Base-by-base conservation (phyloP, 1,140 invertebrate genomes). In the Nomia melanderi region DNA sequence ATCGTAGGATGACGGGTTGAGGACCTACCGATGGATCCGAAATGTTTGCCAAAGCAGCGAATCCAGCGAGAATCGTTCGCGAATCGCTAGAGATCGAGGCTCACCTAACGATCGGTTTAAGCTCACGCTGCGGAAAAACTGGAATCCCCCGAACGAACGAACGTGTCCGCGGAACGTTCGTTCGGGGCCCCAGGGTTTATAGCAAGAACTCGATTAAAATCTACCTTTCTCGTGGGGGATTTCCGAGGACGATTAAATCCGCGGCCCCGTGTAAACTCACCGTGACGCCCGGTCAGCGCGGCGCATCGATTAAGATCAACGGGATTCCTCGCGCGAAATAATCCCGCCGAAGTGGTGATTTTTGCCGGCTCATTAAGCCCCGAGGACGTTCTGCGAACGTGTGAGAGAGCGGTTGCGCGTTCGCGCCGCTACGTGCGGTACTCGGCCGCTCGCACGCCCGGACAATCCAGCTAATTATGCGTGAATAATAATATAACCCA, bases 221-320 rank as follows among this genome's bases (percentile, higher is more conserved):
- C 20, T n/a, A 8, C 20, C 20, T 50, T 50, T 50, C 47, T 50
- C 47, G n/a, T n/a, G 47, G 47, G n/a, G n/a, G n/a, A n/a, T n/a
- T 50, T 50, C 47, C 47, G 7, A 9, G 47, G 20, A 5, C 47
- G 47, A 50, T 50, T 50, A 50, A 50, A 50, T 50, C n/a, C n/a
- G 47, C 47, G 3, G 3, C 17, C 20, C 5, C 7, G 47, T 50
- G 47, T 50, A 50, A 50, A 50, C 47, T 17, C 47, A 50, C 17
- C 47, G 20, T 50, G n/a, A 50, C 47, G 47, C n/a, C n/a, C 47
- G 47, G n/a, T 11, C 27, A 17, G 9, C 12, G 3, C 17, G 23
- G 33, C 17, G 63, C 78, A 69, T 78, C 79, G 81, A 82, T 83
- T 78, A 83, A 70, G 79, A 78, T 78, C 63, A 74, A 80, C 65